phyloP scores from a whole-genome alignment of 2,113 vertebrate genomes.

The Spermophilus dauricus region DNA sequence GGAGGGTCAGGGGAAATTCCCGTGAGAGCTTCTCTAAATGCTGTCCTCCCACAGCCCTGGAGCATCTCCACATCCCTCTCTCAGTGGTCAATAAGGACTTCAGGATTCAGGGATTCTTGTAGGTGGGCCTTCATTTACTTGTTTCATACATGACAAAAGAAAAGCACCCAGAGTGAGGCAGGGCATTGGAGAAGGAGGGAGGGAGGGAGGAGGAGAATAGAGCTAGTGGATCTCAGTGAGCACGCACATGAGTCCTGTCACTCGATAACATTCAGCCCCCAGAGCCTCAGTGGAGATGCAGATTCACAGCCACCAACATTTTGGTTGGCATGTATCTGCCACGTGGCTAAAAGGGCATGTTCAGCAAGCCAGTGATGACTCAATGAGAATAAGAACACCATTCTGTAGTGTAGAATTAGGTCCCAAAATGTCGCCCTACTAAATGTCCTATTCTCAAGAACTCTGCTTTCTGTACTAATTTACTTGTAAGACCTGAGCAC shows the following conservation, averaged over 20 bases:
- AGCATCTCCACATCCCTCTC: neutral
- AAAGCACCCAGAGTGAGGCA: neutral
- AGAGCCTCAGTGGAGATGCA: neutral
- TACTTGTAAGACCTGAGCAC: neutral
- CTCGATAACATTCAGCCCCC: neutral
- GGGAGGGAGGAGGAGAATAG: no score
- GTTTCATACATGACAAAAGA: neutral
- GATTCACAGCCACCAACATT: no score
- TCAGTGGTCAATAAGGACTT: neutral
- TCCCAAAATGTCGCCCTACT: neutral
- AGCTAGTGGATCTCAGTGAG: no score
- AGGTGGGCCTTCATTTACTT: neutral
- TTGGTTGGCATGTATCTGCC: neutral
- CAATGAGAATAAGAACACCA: neutral
- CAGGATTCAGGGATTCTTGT: neutral
- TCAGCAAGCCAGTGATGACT: neutral
- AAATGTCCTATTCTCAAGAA: neutral
- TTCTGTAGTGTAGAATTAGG: neutral
- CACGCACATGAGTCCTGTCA: no score
- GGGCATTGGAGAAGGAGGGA: no score
- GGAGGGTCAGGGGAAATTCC: slow-evolving; percentile 70
- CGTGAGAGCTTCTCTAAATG: neutral
- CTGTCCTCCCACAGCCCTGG: neutral
- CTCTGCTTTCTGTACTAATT: neutral
- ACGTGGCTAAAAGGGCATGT: neutral